Conservation (phyloP, 1,140 invertebrate genomes). For the Bombus waltoni region DNA sequence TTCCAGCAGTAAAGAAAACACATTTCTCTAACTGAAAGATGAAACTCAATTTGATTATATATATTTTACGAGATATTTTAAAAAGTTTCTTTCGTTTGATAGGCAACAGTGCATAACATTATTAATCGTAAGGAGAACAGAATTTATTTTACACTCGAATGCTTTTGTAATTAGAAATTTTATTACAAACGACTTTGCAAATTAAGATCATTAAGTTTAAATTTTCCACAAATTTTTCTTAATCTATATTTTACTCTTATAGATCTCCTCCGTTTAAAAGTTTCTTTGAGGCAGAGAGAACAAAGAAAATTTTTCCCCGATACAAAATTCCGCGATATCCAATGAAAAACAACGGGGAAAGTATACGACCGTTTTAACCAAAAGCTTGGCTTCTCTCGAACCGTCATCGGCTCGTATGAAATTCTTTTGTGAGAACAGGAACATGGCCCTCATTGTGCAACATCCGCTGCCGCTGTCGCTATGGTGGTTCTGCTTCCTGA, state of each 20-base stretch:
- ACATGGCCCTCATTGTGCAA: constrained; percentile 53
- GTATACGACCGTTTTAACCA: neutral
- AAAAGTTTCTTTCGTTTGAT: neutral
- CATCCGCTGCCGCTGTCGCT: constrained; percentile 40
- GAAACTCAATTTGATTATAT: neutral
- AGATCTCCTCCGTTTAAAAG: neutral
- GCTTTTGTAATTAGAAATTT: neutral
- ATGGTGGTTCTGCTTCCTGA: constrained; percentile 51
- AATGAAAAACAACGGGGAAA: no score
- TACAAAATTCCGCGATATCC: neutral
- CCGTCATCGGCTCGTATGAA: constrained; percentile 14
- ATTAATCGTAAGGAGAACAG: neutral
- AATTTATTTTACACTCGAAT: neutral
- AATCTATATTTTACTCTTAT: neutral
- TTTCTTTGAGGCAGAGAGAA: neutral
- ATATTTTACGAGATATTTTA: neutral
- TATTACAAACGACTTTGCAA: neutral
- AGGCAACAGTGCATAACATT: no score
- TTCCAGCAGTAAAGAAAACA: neutral
- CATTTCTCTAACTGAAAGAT: neutral
- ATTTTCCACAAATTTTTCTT: neutral
- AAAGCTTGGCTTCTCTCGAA: neutral
- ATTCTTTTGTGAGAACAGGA: constrained; percentile 50
- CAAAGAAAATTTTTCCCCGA: neutral
- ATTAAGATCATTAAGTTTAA: neutral